Conservation (phyloP, 35 echinoderm and acorn worm genomes). For the Patiria miniata region DNA sequence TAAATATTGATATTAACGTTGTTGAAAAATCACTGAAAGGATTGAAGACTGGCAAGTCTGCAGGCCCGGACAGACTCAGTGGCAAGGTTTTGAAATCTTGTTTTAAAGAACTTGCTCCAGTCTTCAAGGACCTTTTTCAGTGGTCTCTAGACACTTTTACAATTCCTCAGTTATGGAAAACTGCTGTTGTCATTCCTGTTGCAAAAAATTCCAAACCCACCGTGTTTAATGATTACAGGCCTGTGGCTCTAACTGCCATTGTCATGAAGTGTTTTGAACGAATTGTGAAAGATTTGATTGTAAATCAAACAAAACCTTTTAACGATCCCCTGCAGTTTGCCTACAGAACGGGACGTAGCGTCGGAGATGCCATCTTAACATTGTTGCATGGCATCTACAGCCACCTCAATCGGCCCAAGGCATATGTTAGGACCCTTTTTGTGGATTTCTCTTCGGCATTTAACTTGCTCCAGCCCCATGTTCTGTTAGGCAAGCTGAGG, state of each 20-base stretch:
- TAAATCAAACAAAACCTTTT: constrained; percentile 2
- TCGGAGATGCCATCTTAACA: constrained; percentile 23
- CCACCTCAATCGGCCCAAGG: constrained; percentile 27
- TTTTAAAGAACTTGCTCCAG: constrained; percentile 31
- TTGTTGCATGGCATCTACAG: constrained; percentile 35
- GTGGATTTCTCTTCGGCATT: constrained; percentile 27
- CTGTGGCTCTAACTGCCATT: constrained; percentile 15
- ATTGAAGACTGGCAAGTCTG: constrained; percentile 40
- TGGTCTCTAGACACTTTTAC: constrained; percentile 27
- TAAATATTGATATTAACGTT: too few relatives aligned
- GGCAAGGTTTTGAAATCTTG: constrained; percentile 46
- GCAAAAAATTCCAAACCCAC: constrained; percentile 35
- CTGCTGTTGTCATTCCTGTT: constrained; percentile 51
- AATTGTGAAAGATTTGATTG: constrained; percentile 18
- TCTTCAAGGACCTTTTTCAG: constrained; percentile 52
- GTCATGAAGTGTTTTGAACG: constrained; percentile 46
- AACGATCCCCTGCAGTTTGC: constrained; percentile 11
- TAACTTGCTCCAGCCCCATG: constrained; percentile 25
- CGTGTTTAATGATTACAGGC: constrained; percentile 43
- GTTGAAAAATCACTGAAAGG: constrained; percentile 31
- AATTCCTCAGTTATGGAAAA: constrained; percentile 58
- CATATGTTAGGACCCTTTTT: constrained; percentile 24
- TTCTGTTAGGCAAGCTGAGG: constrained; percentile 7
- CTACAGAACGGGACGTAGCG: too few relatives aligned
- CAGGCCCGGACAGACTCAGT: constrained; percentile 39